Conservation (phyloP, 2,113 vertebrate species). For the Cettia cetti region DNA sequence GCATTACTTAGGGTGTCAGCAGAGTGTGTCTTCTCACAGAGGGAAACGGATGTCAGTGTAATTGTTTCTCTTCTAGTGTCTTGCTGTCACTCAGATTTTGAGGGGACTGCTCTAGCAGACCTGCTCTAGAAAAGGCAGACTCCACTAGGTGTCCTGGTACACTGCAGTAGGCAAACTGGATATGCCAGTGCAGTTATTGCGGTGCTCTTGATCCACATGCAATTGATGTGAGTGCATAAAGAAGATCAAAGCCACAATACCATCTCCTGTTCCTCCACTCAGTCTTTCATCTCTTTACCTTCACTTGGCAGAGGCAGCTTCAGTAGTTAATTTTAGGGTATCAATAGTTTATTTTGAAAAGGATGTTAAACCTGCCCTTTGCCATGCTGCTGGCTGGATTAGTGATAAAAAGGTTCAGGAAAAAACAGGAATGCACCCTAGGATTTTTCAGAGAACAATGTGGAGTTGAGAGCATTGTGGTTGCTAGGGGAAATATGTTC, state of each 20-base stretch:
- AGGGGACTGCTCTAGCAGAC: background rate
- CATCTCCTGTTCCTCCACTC: background rate
- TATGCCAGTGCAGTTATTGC: background rate
- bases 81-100: background rate
- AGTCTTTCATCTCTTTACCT: conserved; percentile 2
- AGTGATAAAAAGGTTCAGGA: background rate
- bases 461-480: background rate
- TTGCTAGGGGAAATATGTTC: background rate
- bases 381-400: background rate
- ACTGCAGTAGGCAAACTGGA: background rate
- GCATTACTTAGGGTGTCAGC: background rate
- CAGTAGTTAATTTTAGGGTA: background rate
- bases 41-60: background rate
- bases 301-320: background rate
- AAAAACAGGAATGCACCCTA: background rate
- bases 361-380: background rate
- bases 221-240: background rate
- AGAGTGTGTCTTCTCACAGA: background rate
- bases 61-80: background rate
- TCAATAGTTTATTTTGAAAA: background rate
- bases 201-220: background rate
- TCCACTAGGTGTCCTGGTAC: background rate
- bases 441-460: background rate
- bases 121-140: background rate
- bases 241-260: background rate